A percentile compares a stretch with the other conserved stretches of the same genome.
phyloP scores from a whole-genome alignment of 2,113 vertebrate species.

The Periophthalmodon schlosseri region DNA sequence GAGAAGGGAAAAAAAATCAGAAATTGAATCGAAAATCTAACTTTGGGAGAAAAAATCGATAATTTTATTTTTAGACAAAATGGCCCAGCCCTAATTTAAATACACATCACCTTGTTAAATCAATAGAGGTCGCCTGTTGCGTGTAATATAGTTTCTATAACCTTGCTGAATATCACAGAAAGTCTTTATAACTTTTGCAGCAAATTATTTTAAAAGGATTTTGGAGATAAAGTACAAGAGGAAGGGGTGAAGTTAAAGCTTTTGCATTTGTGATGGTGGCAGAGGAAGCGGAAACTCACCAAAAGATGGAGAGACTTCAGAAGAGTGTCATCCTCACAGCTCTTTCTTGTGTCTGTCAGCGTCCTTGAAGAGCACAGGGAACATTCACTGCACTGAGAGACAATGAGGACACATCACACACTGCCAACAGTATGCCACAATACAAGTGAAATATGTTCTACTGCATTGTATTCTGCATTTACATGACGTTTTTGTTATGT shows the following conservation, averaged over 20 bases:
- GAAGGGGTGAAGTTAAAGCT: not conserved
- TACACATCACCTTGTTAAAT: not conserved
- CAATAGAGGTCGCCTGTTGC: not conserved
- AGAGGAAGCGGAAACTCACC: not conserved
- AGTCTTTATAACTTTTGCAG: not conserved
- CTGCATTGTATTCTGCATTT: not conserved
- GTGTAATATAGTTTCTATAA: not conserved
- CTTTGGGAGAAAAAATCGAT: too few relatives aligned
- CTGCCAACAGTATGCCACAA: conserved; percentile 12
- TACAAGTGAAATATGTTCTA: conserved; percentile 11
- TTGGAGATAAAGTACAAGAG: not conserved
- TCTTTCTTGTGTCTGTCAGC: conserved; percentile 19
- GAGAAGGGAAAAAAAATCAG: too few relatives aligned
- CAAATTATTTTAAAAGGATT: not conserved
- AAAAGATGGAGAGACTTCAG: not conserved
- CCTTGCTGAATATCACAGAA: not conserved
- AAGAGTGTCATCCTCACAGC: not conserved
- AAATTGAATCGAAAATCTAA: too few relatives aligned
- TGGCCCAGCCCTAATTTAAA: not conserved
- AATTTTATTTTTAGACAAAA: too few relatives aligned
- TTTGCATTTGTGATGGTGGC: not conserved
- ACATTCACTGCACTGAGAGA: conserved; percentile 33
- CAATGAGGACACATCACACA: conserved; percentile 27
- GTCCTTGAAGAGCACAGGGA: conserved; percentile 48
- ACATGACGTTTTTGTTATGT: not conserved